These are phyloP conservation scores for Alviniconcha marisindica DNA, from an alignment of 1,140 invertebrate species.

Conservation along the genomic window DNA sequence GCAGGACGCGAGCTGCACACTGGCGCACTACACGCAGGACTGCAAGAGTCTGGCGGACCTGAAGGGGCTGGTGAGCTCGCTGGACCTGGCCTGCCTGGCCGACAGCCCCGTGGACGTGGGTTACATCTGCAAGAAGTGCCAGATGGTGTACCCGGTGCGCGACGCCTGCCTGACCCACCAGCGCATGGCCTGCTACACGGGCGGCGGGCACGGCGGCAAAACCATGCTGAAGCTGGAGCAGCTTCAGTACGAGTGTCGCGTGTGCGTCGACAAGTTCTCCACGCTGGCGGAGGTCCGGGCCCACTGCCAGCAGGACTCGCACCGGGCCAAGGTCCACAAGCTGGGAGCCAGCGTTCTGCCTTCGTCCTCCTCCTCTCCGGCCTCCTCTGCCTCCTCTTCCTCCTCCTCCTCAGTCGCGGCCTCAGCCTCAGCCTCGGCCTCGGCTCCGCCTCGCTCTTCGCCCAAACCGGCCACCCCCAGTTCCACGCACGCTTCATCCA, in stretches of 20 bases:
- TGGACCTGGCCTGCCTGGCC: slow-evolving; percentile 71
- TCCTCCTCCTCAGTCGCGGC: slow-evolving; percentile 9
- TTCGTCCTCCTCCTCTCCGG: slow-evolving; percentile 20
- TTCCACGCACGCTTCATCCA: neutral
- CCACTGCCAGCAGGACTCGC: slow-evolving; percentile 81
- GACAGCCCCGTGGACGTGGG: slow-evolving; percentile 87
- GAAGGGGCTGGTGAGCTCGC: slow-evolving; percentile 62
- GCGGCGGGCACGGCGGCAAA: slow-evolving; percentile 74
- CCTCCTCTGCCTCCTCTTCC: slow-evolving; percentile 6
- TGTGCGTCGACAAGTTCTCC: slow-evolving; percentile 80
- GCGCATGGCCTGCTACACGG: slow-evolving; percentile 79
- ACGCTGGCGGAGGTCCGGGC: slow-evolving; percentile 80
- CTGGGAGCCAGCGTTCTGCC: slow-evolving; percentile 7
- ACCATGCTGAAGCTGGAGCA: slow-evolving; percentile 76
- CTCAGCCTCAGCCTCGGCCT: neutral
- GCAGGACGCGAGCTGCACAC: slow-evolving; percentile 73
- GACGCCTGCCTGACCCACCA: slow-evolving; percentile 86
- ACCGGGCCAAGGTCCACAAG: slow-evolving; percentile 63
- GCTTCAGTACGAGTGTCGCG: slow-evolving; percentile 83
- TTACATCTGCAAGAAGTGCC: slow-evolving; percentile 91
- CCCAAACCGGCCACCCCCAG: slow-evolving; percentile 1
- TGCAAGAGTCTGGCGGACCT: slow-evolving; percentile 75
- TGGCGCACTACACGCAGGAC: slow-evolving; percentile 78
- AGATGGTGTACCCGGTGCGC: slow-evolving; percentile 86
- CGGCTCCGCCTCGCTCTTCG: neutral